A percentile compares a stretch with the other conserved stretches of the same genome.
Conservation (phyloP, 2,113 vertebrate species). For the Myrmecobius fasciatus region DNA sequence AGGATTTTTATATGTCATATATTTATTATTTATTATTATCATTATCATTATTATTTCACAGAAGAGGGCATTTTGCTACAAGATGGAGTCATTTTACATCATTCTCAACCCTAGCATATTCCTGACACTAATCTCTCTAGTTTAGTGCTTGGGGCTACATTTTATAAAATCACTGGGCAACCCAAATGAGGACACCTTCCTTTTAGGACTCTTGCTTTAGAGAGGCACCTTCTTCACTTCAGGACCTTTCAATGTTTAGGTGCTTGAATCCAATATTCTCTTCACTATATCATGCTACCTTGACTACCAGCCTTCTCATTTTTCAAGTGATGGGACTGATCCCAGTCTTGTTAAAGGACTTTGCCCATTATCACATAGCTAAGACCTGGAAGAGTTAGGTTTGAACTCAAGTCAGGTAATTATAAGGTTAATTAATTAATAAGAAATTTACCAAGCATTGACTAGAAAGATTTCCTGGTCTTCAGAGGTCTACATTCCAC, state of each 20-base stretch:
- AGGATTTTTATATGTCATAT: neutral
- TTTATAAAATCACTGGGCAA: neutral
- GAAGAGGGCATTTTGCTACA: neutral
- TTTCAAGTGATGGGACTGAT: neutral
- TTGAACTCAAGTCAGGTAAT: neutral
- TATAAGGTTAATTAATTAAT: neutral
- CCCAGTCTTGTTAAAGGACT: neutral
- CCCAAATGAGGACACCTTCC: neutral
- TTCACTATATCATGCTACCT: neutral
- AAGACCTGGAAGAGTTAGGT: neutral
- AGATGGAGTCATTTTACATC: neutral
- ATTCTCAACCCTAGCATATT: neutral
- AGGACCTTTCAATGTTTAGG: slow-evolving; percentile 34
- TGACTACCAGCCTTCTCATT: slow-evolving; percentile 39
- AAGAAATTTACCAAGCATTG: neutral
- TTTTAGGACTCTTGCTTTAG: neutral
- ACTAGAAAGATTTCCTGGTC: neutral
- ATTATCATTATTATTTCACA: neutral
- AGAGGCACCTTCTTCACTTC: neutral
- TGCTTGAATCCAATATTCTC: neutral
- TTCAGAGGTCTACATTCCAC: neutral
- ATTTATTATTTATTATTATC: neutral
- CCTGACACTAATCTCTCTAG: neutral
- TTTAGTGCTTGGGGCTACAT: slow-evolving; percentile 25
- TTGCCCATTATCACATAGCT: neutral